Evolutionary conservation across 2,113 vertebrate genomes (phyloP), one percentile per base, ranked within the genome.

Genomic region (Leucopsar rothschildi): DNA sequence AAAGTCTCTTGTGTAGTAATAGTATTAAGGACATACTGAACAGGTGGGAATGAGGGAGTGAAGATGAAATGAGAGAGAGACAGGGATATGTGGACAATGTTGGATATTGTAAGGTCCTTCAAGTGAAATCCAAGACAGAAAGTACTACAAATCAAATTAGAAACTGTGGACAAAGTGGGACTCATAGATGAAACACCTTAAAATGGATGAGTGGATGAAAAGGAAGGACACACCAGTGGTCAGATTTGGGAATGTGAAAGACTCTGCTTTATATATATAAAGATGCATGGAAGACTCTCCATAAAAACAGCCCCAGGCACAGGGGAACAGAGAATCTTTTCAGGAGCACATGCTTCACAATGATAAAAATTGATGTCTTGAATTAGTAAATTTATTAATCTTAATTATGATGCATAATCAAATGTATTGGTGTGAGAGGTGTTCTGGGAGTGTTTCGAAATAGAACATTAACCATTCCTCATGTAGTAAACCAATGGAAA

Each of bases 271-370:
- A 27, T 47, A 59, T 79, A 42, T 14, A 21, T 3, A 76, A 39
- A 0, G 0, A 37, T 28, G 19, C 16, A 47, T 1, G 2, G 24
- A 63, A 82, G 14, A 11, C 12, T 82, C 10, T 73, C 35, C 33
- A 29, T 53, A 53, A 53, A 88, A 39, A 23, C 42, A 49, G 28
- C 19, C 14, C 5, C 11, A 37, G 11, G 44, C 33, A 72, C 0
- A 80, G 23, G 12, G 20, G 31, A 86, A 44, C 28, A 59, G 28
- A 40, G 19, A 57, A 65, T 18, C 6, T 35, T 81, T 65, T 65
- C 64, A 69, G 31, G 7, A 65, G 4, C 17, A 25, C 61, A 18
- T 47, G 15, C 25, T 87, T 85, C 52, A 71, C 21, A 49, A 33
- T 24, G 27, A 88, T 69, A 52, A 28, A 72, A 73, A 83, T 2